Percentiles rank a stretch among this genome's conserved stretches.
Conservation (phyloP, 2,888 invertebrate species). For the Aethes cnicana region DNA sequence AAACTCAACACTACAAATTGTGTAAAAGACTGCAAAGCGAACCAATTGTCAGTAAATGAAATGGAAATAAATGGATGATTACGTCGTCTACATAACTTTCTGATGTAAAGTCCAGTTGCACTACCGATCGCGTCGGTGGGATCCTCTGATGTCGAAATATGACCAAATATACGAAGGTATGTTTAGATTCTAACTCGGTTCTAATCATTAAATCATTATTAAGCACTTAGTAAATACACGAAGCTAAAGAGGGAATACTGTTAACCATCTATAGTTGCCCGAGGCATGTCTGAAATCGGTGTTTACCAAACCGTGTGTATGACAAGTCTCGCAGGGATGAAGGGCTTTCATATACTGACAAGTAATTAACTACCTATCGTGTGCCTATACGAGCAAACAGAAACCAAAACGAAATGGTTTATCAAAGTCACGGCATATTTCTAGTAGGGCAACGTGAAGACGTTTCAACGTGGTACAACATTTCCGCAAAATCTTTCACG, state of each 20-base stretch:
- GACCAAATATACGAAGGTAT: too few relatives aligned
- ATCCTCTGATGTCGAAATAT: constrained; percentile 3
- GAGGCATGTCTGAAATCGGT: not conserved
- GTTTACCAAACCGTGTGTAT: constrained; percentile 5
- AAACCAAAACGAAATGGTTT: constrained; percentile 1
- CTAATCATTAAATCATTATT: not conserved
- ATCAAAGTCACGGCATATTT: constrained; percentile 1
- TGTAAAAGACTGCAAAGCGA: too few relatives aligned
- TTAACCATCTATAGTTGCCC: not conserved
- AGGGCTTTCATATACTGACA: constrained; percentile 30
- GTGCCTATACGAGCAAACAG: constrained; percentile 4
- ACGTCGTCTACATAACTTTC: constrained; percentile 3
- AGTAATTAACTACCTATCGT: constrained; percentile 27
- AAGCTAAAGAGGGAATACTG: not conserved
- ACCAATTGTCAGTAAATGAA: too few relatives aligned
- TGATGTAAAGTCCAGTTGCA: constrained; percentile 20
- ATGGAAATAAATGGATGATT: too few relatives aligned
- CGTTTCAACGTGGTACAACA: not conserved
- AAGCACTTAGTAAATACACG: too few relatives aligned
- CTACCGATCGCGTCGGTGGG: constrained; percentile 14
- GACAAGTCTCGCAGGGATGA: constrained; percentile 13
- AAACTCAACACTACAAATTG: too few relatives aligned
- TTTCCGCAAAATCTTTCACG: constrained; percentile 1
- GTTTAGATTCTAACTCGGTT: too few relatives aligned
- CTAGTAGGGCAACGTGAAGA: too few relatives aligned